These are phyloP conservation scores for Steinernema khuongi DNA, from an alignment of 1,140 invertebrate species.

Conservation along the genomic window DNA sequence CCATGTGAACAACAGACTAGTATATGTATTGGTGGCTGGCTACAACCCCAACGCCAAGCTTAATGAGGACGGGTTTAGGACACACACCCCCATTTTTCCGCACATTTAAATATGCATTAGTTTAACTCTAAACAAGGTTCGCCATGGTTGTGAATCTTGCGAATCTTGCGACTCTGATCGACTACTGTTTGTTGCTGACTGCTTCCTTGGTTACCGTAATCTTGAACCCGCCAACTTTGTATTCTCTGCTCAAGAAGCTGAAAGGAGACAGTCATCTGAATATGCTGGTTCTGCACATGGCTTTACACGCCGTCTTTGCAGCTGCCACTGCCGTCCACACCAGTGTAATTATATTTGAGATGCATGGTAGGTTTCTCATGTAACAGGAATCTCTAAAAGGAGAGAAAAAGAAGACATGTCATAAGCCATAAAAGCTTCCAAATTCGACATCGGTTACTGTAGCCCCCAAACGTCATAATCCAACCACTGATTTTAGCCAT, in stretches of 20 bases:
- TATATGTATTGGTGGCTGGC: too few relatives aligned
- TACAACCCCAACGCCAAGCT: too few relatives aligned
- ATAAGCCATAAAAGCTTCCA: too few relatives aligned
- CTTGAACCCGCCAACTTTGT: neutral
- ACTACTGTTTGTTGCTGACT: neutral
- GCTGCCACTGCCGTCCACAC: neutral
- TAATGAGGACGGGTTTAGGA: too few relatives aligned
- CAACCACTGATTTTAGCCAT: too few relatives aligned
- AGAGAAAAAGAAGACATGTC: too few relatives aligned
- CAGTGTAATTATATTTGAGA: neutral
- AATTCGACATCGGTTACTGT: too few relatives aligned
- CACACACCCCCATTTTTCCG: too few relatives aligned
- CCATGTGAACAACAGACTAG: too few relatives aligned
- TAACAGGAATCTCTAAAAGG: neutral
- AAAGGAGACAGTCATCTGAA: neutral
- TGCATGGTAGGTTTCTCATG: neutral
- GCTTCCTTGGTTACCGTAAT: neutral
- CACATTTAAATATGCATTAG: too few relatives aligned
- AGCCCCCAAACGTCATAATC: too few relatives aligned
- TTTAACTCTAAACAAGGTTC: too few relatives aligned
- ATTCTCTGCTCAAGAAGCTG: neutral
- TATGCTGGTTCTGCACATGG: neutral
- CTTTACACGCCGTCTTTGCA: neutral
- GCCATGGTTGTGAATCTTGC: neutral
- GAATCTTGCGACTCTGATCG: neutral